Evolutionary conservation across 2,113 vertebrate genomes (phyloP), one percentile per base, ranked within the genome.

Genomic region (Pluvianellus socialis): DNA sequence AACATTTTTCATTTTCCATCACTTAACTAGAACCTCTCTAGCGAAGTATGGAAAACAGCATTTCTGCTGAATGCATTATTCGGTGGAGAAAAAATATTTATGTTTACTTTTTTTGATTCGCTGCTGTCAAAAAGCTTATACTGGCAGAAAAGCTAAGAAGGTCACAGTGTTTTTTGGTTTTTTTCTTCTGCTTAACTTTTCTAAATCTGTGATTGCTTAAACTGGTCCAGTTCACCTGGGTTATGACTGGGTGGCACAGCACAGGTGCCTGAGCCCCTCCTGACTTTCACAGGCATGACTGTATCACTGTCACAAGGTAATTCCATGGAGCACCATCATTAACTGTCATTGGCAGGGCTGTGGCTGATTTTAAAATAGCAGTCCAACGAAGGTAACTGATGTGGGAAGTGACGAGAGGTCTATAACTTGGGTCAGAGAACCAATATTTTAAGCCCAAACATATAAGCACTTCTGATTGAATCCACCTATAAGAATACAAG

Each of bases 301-400:
- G 15, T 7, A 0, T 35, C 1, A 0, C 61, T 74, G 33, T 28
- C 44, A 26, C 17, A 53, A 70, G 67, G 4, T 6, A 6, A 44
- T 67, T 75, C 44, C 2, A 1, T 17, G 53, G 62, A 68, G 14
- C 10, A 24, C 9, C 33, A 10, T 14, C 70, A 21, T 7, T 3
- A 42, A 9, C 27, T 19, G 40, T 8, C 61, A 16, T 5, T 15
- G 65, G 4, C 42, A 47, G 30, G 20, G 65, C 70, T 72, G 23
- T 45, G 45, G 10, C 52, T 49, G 73, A 28, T 75, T 67, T 84
- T 50, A 67, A 38, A 71, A 35, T 3, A 6, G 40, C 26, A 44
- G 44, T 4, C 47, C 55, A 71, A 26, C 7, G 7, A 7, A 7
- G 53, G 10, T 16, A 75, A 27, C 33, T 52, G 61, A 16, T 0